Conservation (phyloP, 2,888 invertebrate genomes). For the Apodemia duryi region DNA sequence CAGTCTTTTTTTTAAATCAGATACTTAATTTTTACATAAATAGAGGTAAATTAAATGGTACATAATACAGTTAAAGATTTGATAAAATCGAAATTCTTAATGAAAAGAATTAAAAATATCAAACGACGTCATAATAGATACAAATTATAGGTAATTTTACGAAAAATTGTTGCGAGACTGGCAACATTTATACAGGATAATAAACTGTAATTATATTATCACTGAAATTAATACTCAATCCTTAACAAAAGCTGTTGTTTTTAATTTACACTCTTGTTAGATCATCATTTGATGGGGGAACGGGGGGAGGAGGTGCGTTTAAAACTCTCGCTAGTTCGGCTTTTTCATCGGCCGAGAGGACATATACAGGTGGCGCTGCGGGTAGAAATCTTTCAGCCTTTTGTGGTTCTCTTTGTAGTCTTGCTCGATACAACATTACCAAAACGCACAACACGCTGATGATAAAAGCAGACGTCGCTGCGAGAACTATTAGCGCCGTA, state of each 20-base stretch:
- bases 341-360: constrained; percentile 83
- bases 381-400: constrained; percentile 81
- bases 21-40: background rate
- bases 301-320: constrained; percentile 56
- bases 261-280: constrained; percentile 42
- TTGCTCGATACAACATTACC: constrained; percentile 84
- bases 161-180: background rate
- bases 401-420: constrained; percentile 71
- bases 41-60: background rate
- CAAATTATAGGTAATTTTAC: background rate
- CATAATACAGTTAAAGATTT: background rate
- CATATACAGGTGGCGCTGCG: constrained; percentile 83
- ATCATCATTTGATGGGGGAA: constrained; percentile 41
- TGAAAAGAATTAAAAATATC: background rate
- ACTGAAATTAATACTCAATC: constrained; percentile 15
- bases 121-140: background rate
- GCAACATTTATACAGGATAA: background rate
- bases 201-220: constrained; percentile 13
- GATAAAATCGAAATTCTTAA: background rate
- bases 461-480: constrained; percentile 88
- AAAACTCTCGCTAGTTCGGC: constrained; percentile 69
- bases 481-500: constrained; percentile 86
- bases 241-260: background rate
- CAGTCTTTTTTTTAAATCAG: background rate
- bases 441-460: constrained; percentile 87